phyloP scores from a whole-genome alignment of 64 coral and sea anemone genomes.

The Pocillopora damicornis region DNA sequence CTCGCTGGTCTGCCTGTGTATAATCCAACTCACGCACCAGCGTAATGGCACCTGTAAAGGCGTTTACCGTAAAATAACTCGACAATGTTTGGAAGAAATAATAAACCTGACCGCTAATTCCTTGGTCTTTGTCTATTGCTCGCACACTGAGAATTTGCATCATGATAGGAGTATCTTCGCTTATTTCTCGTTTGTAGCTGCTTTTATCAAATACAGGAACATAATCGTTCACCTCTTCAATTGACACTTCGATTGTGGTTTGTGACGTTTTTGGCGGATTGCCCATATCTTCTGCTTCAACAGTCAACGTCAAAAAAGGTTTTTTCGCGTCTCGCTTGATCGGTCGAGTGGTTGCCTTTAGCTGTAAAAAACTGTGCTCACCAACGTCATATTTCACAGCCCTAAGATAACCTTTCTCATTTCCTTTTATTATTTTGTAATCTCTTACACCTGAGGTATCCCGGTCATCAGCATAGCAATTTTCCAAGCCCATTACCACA shows the following conservation, averaged over 20 bases:
- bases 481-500: slow-evolving; percentile 59
- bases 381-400: slow-evolving; percentile 33
- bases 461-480: slow-evolving; percentile 66
- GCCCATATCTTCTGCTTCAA: slow-evolving; percentile 66
- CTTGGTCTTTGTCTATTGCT: slow-evolving; percentile 57
- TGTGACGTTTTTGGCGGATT: slow-evolving; percentile 30
- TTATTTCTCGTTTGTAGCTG: slow-evolving; percentile 47
- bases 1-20: slow-evolving; percentile 35
- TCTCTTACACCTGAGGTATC: slow-evolving; percentile 44
- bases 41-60: slow-evolving; percentile 47
- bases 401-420: slow-evolving; percentile 77
- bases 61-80: slow-evolving; percentile 68
- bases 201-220: slow-evolving; percentile 51
- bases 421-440: slow-evolving; percentile 78
- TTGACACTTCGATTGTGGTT: slow-evolving; percentile 30
- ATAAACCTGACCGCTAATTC: slow-evolving; percentile 52
- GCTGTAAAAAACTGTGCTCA: slow-evolving; percentile 49
- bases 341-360: slow-evolving; percentile 51
- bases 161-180: slow-evolving; percentile 55
- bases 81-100: slow-evolving; percentile 50
- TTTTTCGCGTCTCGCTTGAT: slow-evolving; percentile 32
- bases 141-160: slow-evolving; percentile 36
- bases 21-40: slow-evolving; percentile 72
- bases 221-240: slow-evolving; percentile 61
- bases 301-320: slow-evolving; percentile 43